Conservation (phyloP, 1,140 invertebrate species). For the Pseudomyrmex cubaensis region DNA sequence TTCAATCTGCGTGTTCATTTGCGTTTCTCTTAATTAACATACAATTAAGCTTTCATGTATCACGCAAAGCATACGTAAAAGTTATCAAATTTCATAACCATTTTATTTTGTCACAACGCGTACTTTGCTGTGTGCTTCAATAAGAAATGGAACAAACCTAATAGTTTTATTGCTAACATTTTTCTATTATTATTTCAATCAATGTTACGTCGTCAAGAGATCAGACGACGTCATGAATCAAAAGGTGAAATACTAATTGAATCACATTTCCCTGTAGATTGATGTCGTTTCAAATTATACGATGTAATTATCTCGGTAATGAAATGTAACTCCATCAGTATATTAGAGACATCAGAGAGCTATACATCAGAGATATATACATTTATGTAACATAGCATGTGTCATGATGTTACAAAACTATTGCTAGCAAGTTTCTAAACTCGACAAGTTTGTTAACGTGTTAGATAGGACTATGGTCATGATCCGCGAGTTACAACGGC, state of each 20-base stretch:
- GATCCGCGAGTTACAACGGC: slow-evolving; percentile 21
- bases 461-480: slow-evolving; percentile 24
- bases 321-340: not conserved
- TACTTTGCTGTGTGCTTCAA: not conserved
- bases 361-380: not conserved
- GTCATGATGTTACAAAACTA: not conserved
- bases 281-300: too few relatives aligned
- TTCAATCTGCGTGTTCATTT: slow-evolving; percentile 52
- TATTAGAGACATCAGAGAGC: not conserved
- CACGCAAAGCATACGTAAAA: not conserved
- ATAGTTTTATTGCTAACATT: not conserved
- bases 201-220: too few relatives aligned
- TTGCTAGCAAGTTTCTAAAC: not conserved
- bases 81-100: not conserved
- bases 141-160: not conserved
- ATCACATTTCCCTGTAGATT: too few relatives aligned
- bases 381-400: too few relatives aligned
- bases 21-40: slow-evolving; percentile 47
- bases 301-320: not conserved
- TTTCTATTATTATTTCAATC: not conserved
- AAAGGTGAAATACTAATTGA: too few relatives aligned
- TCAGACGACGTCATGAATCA: too few relatives aligned
- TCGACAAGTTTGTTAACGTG: not conserved
- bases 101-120: not conserved
- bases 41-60: slow-evolving; percentile 42